Conservation (phyloP, 1,140 invertebrate species). For the Microplitis demolitor region DNA sequence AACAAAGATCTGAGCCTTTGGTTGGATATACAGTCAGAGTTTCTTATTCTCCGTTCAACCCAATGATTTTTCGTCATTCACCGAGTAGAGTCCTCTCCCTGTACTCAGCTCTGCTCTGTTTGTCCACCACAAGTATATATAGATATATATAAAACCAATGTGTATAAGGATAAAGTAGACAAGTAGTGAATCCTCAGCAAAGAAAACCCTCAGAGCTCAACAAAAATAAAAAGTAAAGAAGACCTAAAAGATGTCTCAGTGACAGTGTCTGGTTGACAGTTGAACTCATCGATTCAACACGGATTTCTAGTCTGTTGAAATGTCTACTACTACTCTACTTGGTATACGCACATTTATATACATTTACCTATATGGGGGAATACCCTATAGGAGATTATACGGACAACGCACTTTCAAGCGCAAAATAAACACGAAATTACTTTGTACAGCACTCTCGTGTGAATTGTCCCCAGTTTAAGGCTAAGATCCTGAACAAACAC, state of each 20-base stretch:
- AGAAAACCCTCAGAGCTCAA: neutral
- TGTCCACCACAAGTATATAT: neutral
- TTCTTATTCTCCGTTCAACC: neutral
- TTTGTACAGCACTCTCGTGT: constrained; percentile 39
- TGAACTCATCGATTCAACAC: constrained; percentile 3
- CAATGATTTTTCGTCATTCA: constrained; percentile 10
- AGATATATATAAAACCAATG: too few relatives aligned
- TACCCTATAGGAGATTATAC: constrained; percentile 19
- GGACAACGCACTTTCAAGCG: constrained; percentile 32
- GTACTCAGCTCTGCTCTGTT: neutral
- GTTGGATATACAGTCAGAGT: neutral
- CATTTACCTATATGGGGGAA: neutral
- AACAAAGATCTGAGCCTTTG: constrained; percentile 18
- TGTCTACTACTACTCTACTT: constrained; percentile 1
- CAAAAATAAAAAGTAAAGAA: neutral
- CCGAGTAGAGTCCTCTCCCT: neutral
- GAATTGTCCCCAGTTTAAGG: constrained; percentile 42
- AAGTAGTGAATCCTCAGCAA: neutral
- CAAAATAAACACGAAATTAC: constrained; percentile 49
- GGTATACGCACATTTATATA: neutral
- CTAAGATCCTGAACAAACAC: constrained; percentile 47
- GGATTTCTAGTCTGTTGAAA: neutral
- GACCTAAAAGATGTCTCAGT: neutral
- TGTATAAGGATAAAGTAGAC: too few relatives aligned
- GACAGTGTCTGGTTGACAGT: neutral